Evolutionary conservation across 2,113 vertebrate genomes (phyloP), one percentile per base, ranked within the genome.

Genomic region (Thomomys bottae): DNA sequence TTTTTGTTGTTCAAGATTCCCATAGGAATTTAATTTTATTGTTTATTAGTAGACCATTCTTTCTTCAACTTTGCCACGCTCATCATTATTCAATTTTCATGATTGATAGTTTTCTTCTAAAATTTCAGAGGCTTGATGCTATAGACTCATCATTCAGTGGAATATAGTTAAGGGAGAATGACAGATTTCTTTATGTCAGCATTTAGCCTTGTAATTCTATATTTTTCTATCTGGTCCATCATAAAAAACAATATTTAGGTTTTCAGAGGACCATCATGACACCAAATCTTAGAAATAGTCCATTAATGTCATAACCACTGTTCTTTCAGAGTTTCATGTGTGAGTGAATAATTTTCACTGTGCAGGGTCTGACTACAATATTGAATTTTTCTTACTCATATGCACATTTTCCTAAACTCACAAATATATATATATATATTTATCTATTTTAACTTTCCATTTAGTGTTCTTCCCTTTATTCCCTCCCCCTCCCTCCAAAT

Each of bases 331-430:
- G 3, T 76, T 86, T 91, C 34, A 2, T 21, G 23, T 30, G 38
- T 24, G 42, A 59, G 73, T 42, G 14, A 32, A 15, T 0, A 2
- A 32, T 36, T 90, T 86, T 79, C 71, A 59, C 49, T 24, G 9
- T 18, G 6, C 14, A 30, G 21, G 3, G 4, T 45, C 84, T 86
- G 75, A 82, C 26, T 49, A 75, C 6, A 61, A 54, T n/a, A 36
- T 0, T 38, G 49, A 54, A 23, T 40, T 87, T 84, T 94, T 81
- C 72, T 85, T 84, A 64, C 85, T 68, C 40, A 17, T 79, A 36
- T 66, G 59, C 67, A 76, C 26, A 84, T 91, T 87, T 91, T 61
- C 63, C 75, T 61, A 64, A n/a, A 30, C 11, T 91, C 49, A 80
- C 30, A 20, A 30, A 26, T 20, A 34, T 24, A 54, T 23, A 45